Base-by-base conservation (phyloP, 2,888 invertebrate species). In the Latrodectus elegans region DNA sequence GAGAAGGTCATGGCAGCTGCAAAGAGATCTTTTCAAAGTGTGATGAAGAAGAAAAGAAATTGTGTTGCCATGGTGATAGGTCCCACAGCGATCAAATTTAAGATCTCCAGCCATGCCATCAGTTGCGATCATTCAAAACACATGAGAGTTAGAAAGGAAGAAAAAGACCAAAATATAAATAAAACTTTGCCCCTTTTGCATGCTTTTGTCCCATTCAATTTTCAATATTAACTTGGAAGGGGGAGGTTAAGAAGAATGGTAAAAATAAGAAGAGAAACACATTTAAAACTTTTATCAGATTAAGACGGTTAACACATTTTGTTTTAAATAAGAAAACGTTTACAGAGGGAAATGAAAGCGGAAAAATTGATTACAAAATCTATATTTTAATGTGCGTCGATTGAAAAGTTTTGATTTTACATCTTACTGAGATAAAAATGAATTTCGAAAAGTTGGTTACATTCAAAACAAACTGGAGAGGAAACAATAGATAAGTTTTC, bases 51-150 rank as follows among this genome's bases (percentile, higher is more conserved):
- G 22, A 17, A 12, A 49, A 65, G 55, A 72, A 72, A 15, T 60
- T 72, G 12, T 64, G 80, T 80, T 73, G 55, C 64, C 65, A 80
- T 80, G 17, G 80, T 38, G 64, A 72, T 72, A 60, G 60, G 38
- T 60, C n/a, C n/a, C n/a, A 60, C 12, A 60, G n/a, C 60, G 60
- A 60, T 60, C n/a, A 60, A 60, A 60, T 60, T 12, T 60, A 60
- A 60, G 60, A 60, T 60, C n/a, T 10, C 60, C 10, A 15, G 14
- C n/a, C 60, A n/a, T 60, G 60, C 60, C n/a, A 60, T n/a, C 6
- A 60, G 12, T 60, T 60, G 14, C n/a, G 60, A 60, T 60, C 60
- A 60, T 60, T 60, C 60, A n/a, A 60, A 60, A 60, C 60, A 60
- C 14, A 60, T 60, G 60, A 12, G 60, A 60, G 60, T 60, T 60